Evolutionary conservation across 2,113 vertebrate genomes (phyloP), one percentile per base, ranked within the genome.

Genomic region (Caracal caracal): DNA sequence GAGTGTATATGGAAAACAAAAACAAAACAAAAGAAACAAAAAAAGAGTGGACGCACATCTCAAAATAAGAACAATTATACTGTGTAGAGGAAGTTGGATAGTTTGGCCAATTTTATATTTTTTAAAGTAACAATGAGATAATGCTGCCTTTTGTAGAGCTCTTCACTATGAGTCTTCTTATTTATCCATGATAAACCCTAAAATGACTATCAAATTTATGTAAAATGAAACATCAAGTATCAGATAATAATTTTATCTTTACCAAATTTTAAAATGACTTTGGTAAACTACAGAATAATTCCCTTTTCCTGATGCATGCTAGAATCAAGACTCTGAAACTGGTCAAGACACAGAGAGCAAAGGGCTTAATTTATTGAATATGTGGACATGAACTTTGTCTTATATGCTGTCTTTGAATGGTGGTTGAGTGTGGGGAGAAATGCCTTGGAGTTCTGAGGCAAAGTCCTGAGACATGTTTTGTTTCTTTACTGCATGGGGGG

Each of bases 401-500:
- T 35, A 61, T 65, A 40, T n/a, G 80, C 13, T 73, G 30, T 33
- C 26, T 63, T 53, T 66, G 66, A 85, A 4, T 90, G 26, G 28
- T 78, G 73, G 71, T 10, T 83, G 16, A 63, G 19, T 6, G 37
- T 96, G 28, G 10, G 13, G 43, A 73, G 53, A 40, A 15, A 37
- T 22, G 19, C n/a, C 59, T 35, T 30, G 22, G 40, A 56, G 59
- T 59, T 43, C 51, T 73, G 33, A 85, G 49, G 10, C 33, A 79
- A 92, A 33, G 40, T 63, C 30, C 59, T 65, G 15, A 76, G 65
- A 86, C 11, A 88, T 71, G 51, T 56, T 86, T 63, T 92, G 61
- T 95, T 70, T 96, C 89, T 88, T 70, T 73, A 80, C 88, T 94
- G 79, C 76, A 51, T 59, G 49, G 80, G 59, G 56, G 20, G 47